Base-by-base conservation (phyloP, 2,113 vertebrate genomes). In the Bambusicola thoracicus region DNA sequence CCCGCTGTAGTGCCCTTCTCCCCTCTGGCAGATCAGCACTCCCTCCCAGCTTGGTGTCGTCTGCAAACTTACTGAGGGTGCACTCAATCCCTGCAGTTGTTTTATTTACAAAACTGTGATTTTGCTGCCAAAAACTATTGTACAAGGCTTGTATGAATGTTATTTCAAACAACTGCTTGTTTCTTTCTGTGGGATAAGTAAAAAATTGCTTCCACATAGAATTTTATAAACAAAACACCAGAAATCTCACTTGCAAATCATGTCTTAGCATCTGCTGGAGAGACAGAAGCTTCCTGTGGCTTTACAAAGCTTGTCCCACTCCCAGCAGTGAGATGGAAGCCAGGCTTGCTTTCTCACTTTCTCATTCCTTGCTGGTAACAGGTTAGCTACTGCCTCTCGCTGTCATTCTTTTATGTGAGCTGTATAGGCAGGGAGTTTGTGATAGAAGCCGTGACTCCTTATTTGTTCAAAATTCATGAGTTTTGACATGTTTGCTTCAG, bases 401-500 rank as follows among this genome's bases (percentile, higher is more conserved):
- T 36, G 24, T 36, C 24, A 6, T 8, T 46, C 56, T 62, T 74
- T 74, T 40, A 34, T 55, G 68, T 32, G 59, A 86, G 13, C 43
- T 75, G 13, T 32, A 59, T n/a, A 59, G 41, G 43, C 30, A 68
- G 27, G 27, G 65, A 72, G 9, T 81, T 89, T 34, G 61, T 78
- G 29, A 13, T 48, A 32, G 8, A 9, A 84, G 4, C 66, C 55
- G 4, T 3, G 11, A 20, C 41, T 68, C 34, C 29, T 36, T 77
- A 24, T 48, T 73, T 92, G 19, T 53, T 95, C 22, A 25, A 17
- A 70, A 67, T 80, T 43, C 44, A 32, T 17, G 21, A 76, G 34
- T 62, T 92, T 82, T 89, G 44, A 62, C 44, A 25, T 21, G n/a
- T 81, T 92, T 80, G 67, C 93, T 89, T 79, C 81, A 65, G 91